Evolutionary conservation across 2,113 vertebrate genomes (phyloP), one percentile per base, ranked within the genome.

Genomic region (Hylia prasina): DNA sequence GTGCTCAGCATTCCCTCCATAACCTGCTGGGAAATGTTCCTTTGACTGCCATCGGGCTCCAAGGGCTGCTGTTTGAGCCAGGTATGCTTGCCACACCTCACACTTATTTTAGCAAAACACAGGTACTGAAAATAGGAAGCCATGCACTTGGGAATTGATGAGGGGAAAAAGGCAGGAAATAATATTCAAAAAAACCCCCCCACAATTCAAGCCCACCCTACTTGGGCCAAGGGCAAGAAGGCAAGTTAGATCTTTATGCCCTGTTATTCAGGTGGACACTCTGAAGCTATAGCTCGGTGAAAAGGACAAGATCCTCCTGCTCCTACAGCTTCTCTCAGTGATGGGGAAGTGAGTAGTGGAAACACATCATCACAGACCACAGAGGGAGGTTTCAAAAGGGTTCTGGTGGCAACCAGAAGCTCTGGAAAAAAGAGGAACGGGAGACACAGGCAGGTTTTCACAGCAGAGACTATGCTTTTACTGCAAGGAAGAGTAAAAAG

Each of bases 371-470:
- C 63, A 65, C 54, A 80, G 25, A 82, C 66, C 63, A 47, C 82
- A 69, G 23, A 3, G 15, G 13, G 17, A 80, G 25, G 53, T 61
- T 82, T 88, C 66, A 50, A 45, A 72, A 90, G 68, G 68, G 28
- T 47, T 88, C 71, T 87, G 71, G 61, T 0, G 12, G 47, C 56
- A 87, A 94, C 66, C 44, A 85, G 85, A 15, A 90, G 63, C 57
- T 89, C 78, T 92, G 58, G 57, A 72, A 88, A 82, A 93, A 93
- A 92, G 94, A 82, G 79, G 90, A 94, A 91, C 15, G 1, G 35
- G 51, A 81, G 44, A 70, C 60, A 51, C 3, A 71, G 45, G 40
- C 70, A 61, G n/a, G 18, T 72, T 42, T 60, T 91, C 61, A 56
- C 24, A 60, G 37, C 53, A 87, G 18, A 44, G 30, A 76, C 35